phyloP scores from a whole-genome alignment of 2,888 invertebrate species.

The Ochropacha duplaris region DNA sequence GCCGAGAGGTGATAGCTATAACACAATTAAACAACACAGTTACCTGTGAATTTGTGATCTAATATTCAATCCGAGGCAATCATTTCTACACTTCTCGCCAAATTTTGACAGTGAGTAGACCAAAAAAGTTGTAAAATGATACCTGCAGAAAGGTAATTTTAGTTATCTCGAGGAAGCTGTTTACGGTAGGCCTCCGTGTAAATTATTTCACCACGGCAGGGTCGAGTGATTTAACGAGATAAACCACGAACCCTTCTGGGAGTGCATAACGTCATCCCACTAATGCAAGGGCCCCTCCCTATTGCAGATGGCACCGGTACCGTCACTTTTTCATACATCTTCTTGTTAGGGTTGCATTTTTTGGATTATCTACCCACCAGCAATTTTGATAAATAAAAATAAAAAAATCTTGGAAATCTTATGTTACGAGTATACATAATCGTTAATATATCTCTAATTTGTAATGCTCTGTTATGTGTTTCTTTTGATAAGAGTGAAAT shows the following conservation, averaged over 20 bases:
- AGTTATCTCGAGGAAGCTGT: conserved; percentile 56
- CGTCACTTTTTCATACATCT: conserved; percentile 70
- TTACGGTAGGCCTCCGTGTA: conserved; percentile 53
- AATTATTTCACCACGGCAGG: conserved; percentile 58
- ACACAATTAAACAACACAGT: no score
- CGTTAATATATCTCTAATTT: background rate
- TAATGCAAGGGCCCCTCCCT: conserved; percentile 77
- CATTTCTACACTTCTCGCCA: conserved; percentile 30
- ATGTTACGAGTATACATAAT: background rate
- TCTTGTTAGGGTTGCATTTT: conserved; percentile 43
- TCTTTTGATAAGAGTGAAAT: background rate
- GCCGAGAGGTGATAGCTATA: no score
- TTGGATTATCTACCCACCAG: conserved; percentile 8
- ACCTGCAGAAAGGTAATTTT: conserved; percentile 41
- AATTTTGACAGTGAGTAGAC: conserved; percentile 19
- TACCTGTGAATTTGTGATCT: conserved; percentile 8
- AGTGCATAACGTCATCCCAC: conserved; percentile 81
- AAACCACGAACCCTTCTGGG: conserved; percentile 73
- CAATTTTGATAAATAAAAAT: background rate
- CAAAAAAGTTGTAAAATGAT: conserved; percentile 44
- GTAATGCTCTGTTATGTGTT: background rate
- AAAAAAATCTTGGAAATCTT: background rate
- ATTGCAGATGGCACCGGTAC: conserved; percentile 77
- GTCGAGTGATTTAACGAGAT: conserved; percentile 72
- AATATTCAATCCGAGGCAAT: conserved; percentile 31